phyloP scores from a whole-genome alignment of 2,113 vertebrate species.

The Pluvianellus socialis region DNA sequence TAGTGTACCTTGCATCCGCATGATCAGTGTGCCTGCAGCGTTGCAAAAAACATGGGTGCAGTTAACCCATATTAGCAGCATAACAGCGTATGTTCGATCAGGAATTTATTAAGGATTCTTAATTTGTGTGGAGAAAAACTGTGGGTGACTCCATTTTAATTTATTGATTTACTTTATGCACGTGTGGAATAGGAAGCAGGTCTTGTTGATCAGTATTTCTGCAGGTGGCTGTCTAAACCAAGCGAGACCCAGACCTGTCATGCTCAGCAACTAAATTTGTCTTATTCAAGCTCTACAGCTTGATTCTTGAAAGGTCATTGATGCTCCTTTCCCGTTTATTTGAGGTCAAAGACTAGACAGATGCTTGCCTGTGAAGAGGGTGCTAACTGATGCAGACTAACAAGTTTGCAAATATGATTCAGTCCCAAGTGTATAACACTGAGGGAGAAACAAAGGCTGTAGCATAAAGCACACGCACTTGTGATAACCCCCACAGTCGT shows the following conservation, averaged over 20 bases:
- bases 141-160: conserved; percentile 44
- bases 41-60: not conserved
- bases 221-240: not conserved
- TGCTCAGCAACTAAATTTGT: not conserved
- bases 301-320: conserved; percentile 23
- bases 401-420: conserved; percentile 61
- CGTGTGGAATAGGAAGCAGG: not conserved
- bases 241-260: not conserved
- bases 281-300: not conserved
- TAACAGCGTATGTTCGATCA: rapidly evolving
- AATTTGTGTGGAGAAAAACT: not conserved
- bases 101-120: not conserved
- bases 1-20: not conserved
- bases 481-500: conserved; percentile 40
- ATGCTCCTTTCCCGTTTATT: conserved; percentile 20
- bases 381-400: conserved; percentile 53
- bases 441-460: conserved; percentile 56
- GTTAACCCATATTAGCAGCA: not conserved
- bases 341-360: conserved; percentile 47
- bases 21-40: not conserved
- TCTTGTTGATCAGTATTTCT: conserved; percentile 13
- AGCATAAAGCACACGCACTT: conserved; percentile 51
- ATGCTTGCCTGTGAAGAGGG: conserved; percentile 20
- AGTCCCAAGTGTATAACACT: conserved; percentile 1
- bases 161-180: not conserved